These are phyloP conservation scores for Zosterops lateralis DNA, from an alignment of 2,113 vertebrate genomes.

Conservation along the genomic window DNA sequence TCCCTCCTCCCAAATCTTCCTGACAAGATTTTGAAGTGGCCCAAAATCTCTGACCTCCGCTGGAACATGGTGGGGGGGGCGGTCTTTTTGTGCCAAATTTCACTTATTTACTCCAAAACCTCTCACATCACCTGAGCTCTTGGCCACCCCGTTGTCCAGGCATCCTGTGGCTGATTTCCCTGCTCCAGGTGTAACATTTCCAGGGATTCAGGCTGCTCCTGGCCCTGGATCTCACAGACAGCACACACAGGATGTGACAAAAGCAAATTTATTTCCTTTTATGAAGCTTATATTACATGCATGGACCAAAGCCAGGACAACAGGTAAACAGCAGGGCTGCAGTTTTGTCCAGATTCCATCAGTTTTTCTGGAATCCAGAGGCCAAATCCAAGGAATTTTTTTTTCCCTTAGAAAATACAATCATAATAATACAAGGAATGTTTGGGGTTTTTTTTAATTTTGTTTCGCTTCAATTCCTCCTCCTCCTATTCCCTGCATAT, in stretches of 20 bases:
- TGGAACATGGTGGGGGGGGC: rapidly evolving
- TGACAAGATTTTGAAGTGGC: no score
- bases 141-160: not conserved
- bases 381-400: not conserved
- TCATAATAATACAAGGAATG: not conserved
- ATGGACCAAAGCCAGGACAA: slow-evolving; percentile 54
- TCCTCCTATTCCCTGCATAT: not conserved
- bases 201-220: not conserved
- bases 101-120: not conserved
- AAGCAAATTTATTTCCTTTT: slow-evolving; percentile 74
- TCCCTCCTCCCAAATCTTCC: not conserved
- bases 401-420: slow-evolving; percentile 17
- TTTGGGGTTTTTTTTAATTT: not conserved
- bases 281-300: slow-evolving; percentile 75
- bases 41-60: not conserved
- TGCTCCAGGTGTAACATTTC: not conserved
- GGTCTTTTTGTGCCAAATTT: not conserved
- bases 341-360: not conserved
- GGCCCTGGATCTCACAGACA: not conserved
- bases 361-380: slow-evolving; percentile 4
- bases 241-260: slow-evolving; percentile 37
- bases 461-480: not conserved
- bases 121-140: not conserved
- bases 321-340: slow-evolving; percentile 45
- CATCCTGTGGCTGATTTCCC: rapidly evolving